These are phyloP conservation scores for Perca schrenkii DNA, from an alignment of 2,113 vertebrate genomes.

Conservation along the genomic window DNA sequence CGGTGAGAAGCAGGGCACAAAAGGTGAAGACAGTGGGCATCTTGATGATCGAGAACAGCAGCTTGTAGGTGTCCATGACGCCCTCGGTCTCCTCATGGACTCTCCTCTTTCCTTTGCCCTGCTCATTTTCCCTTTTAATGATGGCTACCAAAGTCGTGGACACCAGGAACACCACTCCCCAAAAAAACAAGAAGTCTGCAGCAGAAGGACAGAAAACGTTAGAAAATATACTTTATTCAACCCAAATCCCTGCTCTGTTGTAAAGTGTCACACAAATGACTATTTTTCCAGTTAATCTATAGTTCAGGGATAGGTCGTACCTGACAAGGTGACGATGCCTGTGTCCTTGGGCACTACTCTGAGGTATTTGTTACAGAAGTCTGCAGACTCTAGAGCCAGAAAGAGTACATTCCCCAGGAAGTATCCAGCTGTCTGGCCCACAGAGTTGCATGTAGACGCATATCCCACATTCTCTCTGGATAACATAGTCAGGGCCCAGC, in stretches of 20 bases:
- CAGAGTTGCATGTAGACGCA: constrained; percentile 98
- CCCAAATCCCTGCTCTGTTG: not conserved
- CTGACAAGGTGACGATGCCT: constrained; percentile 95
- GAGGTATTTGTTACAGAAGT: constrained; percentile 98
- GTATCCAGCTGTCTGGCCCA: constrained; percentile 97
- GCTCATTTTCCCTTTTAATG: constrained; percentile 91
- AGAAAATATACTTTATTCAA: not conserved
- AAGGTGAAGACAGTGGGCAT: constrained; percentile 96
- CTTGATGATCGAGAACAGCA: constrained; percentile 92
- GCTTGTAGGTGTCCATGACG: constrained; percentile 93
- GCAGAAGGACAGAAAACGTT: constrained; percentile 33
- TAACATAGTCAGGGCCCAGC: constrained; percentile 98
- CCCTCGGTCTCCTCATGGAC: constrained; percentile 91
- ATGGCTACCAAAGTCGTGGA: constrained; percentile 95
- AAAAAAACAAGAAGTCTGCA: constrained; percentile 97
- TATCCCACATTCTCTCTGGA: constrained; percentile 97
- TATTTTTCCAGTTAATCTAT: not conserved
- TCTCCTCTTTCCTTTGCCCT: constrained; percentile 64
- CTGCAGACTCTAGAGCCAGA: constrained; percentile 94
- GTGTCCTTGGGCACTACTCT: constrained; percentile 88
- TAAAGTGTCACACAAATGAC: not conserved
- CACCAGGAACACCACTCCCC: constrained; percentile 94
- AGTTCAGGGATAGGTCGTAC: constrained; percentile 75
- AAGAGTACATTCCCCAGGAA: constrained; percentile 98
- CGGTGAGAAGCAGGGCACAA: constrained; percentile 93